Conservation (phyloP, 2,797 vertebrate genomes). For the Coccyzus lansbergi region DNA sequence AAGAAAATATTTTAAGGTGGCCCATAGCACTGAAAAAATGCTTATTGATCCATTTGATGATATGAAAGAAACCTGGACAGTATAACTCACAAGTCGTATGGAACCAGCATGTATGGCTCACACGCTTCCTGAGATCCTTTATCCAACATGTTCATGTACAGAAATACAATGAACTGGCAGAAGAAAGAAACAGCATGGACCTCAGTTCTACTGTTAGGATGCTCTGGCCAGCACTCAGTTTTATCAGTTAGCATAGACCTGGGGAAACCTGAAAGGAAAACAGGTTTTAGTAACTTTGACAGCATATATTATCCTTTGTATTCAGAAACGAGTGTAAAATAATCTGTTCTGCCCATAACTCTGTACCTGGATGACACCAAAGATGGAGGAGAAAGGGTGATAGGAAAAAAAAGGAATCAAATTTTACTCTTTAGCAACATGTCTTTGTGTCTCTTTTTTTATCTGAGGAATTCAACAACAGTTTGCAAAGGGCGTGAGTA, state of each 20-base stretch:
- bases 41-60: not conserved
- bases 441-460: not conserved
- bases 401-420: not conserved
- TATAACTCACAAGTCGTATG: not conserved
- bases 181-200: not conserved
- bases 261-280: not conserved
- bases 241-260: not conserved
- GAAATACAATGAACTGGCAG: not conserved
- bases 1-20: not conserved
- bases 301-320: not conserved
- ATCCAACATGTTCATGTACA: not conserved
- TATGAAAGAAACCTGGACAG: not conserved
- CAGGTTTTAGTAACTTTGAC: not conserved
- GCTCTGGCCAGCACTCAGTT: not conserved
- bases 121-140: not conserved
- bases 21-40: not conserved
- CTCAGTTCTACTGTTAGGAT: not conserved
- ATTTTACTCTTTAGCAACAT: not conserved
- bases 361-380: not conserved
- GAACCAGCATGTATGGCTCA: not conserved
- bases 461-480: not conserved
- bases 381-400: not conserved
- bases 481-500: not conserved
- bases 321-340: not conserved
- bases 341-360: not conserved